phyloP scores from a whole-genome alignment of 1,140 invertebrate species.

The Bicyclus anynana region DNA sequence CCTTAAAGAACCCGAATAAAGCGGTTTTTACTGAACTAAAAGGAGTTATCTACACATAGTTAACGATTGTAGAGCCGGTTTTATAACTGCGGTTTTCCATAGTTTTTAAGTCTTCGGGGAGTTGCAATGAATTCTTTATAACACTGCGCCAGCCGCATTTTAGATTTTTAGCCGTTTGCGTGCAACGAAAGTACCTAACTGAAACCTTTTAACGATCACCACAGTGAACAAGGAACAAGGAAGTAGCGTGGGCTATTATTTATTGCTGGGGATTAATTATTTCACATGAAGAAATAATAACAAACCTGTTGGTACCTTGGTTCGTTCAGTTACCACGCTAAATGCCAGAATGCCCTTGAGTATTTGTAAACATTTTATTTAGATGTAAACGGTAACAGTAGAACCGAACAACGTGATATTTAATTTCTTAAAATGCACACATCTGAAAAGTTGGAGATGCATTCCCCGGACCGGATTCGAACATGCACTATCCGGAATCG shows the following conservation, averaged over 20 bases:
- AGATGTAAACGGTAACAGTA: no score
- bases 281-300: neutral
- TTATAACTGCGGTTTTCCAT: slow-evolving; percentile 11
- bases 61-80: neutral
- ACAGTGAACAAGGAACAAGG: neutral
- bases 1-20: neutral
- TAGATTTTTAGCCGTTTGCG: slow-evolving; percentile 11
- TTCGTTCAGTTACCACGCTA: no score
- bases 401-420: no score
- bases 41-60: neutral
- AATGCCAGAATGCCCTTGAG: neutral
- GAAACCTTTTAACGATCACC: neutral
- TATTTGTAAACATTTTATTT: no score
- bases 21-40: neutral
- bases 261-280: neutral
- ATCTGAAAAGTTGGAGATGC: no score
- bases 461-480: no score
- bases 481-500: no score
- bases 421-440: no score
- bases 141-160: slow-evolving; percentile 7
- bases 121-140: slow-evolving; percentile 20
- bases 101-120: slow-evolving; percentile 18
- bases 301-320: no score
- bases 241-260: neutral
- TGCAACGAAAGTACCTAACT: slow-evolving; percentile 3